Base-by-base conservation (phyloP, 2,888 invertebrate genomes). In the Pandemis corylana region DNA sequence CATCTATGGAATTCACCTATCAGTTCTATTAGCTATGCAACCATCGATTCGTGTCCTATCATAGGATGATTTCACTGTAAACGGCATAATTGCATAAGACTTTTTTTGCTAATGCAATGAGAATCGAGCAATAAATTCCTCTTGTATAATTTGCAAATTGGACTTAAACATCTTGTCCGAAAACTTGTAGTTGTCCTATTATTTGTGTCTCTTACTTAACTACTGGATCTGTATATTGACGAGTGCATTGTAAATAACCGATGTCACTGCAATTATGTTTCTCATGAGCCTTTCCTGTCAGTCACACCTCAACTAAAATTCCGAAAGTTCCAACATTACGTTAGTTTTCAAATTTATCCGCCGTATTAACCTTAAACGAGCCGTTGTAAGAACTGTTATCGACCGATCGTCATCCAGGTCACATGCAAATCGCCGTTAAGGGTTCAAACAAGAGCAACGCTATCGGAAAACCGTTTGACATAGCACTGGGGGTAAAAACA, bases 381-480 rank as follows among this genome's bases (percentile, higher is more conserved):
- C 53, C 15, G 7, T 15, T 9, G 20, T 15, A 53, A 53, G 12
- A 5, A 15, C 56, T 0, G 56, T 56, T 56, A 56, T 20, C 20
- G 56, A 56, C 56, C 56, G 6, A 20, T 9, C 7, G 7, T 56
- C 28, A 28, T 28, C 28, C 59, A 28, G 28, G 59, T 59, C 59
- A 49, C 61, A n/a, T 66, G 51, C 66, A 41, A 42, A 67, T 41
- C 41, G 20, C 6, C 20, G 28, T 28, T 28, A 66, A 13, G 36
- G 15, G 12, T 41, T 28, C 44, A 59, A 62, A 51, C 20, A n/a
- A 41, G 51, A 67, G 49, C 10, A 49, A 42, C 9, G 42, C 49
- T 66, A 66, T 59, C 13, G 9, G 13, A 66, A 46, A 66, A 20
- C 9, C 44, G 49, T 42, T 67, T 51, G 61, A 51, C 61, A 20